Evolutionary conservation across 2,113 vertebrate genomes (phyloP).

Genomic region (Cavia porcellus): DNA sequence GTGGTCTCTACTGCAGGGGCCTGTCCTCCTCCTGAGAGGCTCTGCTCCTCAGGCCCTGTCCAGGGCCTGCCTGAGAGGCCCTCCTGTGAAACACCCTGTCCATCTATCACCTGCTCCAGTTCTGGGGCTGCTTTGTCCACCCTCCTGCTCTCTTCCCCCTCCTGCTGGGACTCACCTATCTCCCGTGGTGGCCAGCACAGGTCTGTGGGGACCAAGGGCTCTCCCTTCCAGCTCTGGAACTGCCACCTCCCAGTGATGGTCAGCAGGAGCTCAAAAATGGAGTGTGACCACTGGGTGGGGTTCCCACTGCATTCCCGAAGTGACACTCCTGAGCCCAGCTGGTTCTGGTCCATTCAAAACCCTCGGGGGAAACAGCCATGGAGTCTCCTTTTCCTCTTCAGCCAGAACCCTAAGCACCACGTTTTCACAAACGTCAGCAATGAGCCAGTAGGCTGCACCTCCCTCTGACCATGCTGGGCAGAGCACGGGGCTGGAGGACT

Average conservation of each 20-base stretch:
- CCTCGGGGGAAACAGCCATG: background rate
- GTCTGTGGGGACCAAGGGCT: background rate
- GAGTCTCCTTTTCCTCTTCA: background rate
- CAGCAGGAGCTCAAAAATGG: background rate
- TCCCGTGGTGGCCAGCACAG: background rate
- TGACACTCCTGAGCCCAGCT: background rate
- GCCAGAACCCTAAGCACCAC: background rate
- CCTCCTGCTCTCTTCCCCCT: background rate
- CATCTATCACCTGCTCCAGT: background rate
- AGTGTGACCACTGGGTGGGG: background rate
- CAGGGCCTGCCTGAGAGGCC: background rate
- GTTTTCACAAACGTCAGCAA: background rate
- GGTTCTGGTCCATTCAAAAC: background rate
- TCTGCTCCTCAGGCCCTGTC: background rate
- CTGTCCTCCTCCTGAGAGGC: background rate
- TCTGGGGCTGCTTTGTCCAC: background rate
- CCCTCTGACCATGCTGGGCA: background rate
- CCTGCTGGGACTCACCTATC: background rate
- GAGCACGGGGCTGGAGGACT: background rate
- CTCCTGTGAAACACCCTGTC: background rate
- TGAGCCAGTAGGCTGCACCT: background rate
- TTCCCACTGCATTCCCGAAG: background rate
- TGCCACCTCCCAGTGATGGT: background rate
- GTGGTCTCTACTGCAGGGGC: background rate
- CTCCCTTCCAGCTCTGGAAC: background rate